Evolutionary conservation across 2,888 invertebrate species (phyloP), one percentile per base, ranked within the genome.

Genomic region (Patella depressa): DNA sequence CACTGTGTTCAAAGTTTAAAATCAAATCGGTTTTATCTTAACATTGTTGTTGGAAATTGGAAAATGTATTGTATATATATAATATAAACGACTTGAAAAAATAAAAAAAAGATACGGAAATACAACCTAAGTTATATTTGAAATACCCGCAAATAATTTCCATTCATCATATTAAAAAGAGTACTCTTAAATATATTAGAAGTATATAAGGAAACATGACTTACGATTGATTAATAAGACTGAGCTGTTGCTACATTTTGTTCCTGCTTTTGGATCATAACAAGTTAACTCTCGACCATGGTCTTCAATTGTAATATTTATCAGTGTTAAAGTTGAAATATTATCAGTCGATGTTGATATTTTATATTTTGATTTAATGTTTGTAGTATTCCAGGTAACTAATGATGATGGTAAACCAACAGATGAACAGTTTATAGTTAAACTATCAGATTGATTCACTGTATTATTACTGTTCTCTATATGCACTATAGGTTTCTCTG

Each of bases 141-240:
- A 45, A 45, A 45, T 5, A 45, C 34, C 4, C 34, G 34, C 34
- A 45, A 5, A 45, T 45, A 45, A 45, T 45, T 5, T 45, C 7
- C 3, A 7, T 45, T 5, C 34, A 45, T 45, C 34, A 0, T 5
- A 7, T 45, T 0, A 45, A 45, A 45, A 9, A 9, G 0, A 0
- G 3, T 0, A 45, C 45, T 45, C 45, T 45, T 7, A 4, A 9
- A 7, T 45, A 34, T 34, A 34, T 34, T 5, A 7, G 45, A 45
- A 7, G 34, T 45, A 45, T 45, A 45, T 24, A 9, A 45, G 9
- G 45, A 45, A 7, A 7, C 1, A 45, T 45, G 45, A 45, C 84
- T 74, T 77, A 86, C 86, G 82, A 75, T 79, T 80, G 2, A 86
- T 80, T n/a, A 81, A 74, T 12, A 85, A 75, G 45, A 78, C 72